Conservation (phyloP, 2,888 invertebrate genomes). For the Carabus problematicus region DNA sequence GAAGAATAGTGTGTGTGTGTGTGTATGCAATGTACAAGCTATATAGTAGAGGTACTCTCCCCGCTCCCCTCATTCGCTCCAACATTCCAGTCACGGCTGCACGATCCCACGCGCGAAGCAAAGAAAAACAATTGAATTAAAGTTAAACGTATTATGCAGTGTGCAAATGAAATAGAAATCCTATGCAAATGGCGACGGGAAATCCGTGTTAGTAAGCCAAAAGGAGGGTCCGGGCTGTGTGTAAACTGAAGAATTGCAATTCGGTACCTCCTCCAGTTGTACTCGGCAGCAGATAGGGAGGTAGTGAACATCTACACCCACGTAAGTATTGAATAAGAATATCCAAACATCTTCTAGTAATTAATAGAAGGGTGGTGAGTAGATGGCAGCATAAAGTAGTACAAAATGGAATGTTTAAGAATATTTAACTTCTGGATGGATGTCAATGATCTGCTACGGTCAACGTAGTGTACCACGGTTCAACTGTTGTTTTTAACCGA, state of each 20-base stretch:
- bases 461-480: conserved; percentile 20
- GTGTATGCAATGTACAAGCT: neutral
- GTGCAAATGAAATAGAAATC: conserved; percentile 65
- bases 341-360: too few species aligned
- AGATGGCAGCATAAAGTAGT: too few species aligned
- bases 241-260: conserved; percentile 28
- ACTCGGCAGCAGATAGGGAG: neutral
- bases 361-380: too few species aligned
- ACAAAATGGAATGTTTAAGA: neutral
- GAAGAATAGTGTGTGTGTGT: too few species aligned
- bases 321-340: too few species aligned
- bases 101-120: conserved; percentile 47
- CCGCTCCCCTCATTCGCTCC: conserved; percentile 41
- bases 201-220: conserved; percentile 48
- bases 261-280: neutral
- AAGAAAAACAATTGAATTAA: conserved; percentile 63
- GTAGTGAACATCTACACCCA: too few species aligned
- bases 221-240: conserved; percentile 22
- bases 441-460: neutral
- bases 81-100: conserved; percentile 43
- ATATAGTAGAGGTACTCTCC: neutral
- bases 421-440: neutral
- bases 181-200: conserved; percentile 61
- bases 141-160: conserved; percentile 61
- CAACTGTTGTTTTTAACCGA: conserved; percentile 39